Conservation (phyloP, 2,797 vertebrate genomes). For the Trematomus bernacchii region DNA sequence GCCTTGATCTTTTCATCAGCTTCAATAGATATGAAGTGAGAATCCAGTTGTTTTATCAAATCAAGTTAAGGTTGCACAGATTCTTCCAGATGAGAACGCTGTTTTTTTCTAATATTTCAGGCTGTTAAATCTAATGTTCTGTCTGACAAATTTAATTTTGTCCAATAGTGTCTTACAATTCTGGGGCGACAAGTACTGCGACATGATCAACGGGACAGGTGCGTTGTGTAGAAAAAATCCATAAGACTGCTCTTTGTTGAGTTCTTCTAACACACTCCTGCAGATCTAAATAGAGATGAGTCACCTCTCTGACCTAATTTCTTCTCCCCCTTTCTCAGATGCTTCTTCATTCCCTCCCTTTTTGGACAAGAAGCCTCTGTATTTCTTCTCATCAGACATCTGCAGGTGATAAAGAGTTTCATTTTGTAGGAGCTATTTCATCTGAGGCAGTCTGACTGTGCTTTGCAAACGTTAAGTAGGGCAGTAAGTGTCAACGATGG, state of each 20-base stretch:
- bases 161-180: constrained; percentile 76
- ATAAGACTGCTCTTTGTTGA: neutral
- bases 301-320: constrained; percentile 5
- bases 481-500: neutral
- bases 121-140: neutral
- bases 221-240: constrained; percentile 28
- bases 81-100: neutral
- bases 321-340: constrained; percentile 80
- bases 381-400: constrained; percentile 95
- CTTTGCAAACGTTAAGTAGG: neutral
- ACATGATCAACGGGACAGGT: constrained; percentile 98
- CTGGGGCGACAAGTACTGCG: constrained; percentile 88
- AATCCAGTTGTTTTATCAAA: neutral
- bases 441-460: neutral
- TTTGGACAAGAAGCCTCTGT: constrained; percentile 85
- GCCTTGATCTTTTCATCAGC: neutral
- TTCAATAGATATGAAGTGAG: neutral
- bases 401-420: constrained; percentile 88
- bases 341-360: constrained; percentile 93
- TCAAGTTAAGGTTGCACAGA: neutral
- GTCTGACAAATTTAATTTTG: constrained; percentile 18
- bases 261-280: neutral
- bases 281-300: neutral
- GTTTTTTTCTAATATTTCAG: neutral
- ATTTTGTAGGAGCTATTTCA: neutral